phyloP scores from a whole-genome alignment of 2,113 vertebrate genomes.

The Coptodon bakossiorum region DNA sequence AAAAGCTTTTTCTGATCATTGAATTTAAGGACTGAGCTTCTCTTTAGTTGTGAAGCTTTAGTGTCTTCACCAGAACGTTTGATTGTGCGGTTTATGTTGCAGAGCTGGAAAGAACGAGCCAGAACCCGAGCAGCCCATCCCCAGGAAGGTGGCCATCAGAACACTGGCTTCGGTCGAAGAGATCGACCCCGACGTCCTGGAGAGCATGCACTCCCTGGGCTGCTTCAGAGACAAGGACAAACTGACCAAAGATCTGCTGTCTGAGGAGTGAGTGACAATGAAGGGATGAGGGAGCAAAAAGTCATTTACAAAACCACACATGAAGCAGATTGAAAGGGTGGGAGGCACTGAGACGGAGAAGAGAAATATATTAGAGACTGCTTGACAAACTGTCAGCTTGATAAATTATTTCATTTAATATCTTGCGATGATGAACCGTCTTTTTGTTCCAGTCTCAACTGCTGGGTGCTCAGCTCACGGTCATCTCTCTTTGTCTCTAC shows the following conservation, averaged over 20 bases:
- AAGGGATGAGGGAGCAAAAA: not conserved
- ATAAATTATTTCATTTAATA: constrained; percentile 21
- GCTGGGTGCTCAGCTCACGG: not conserved
- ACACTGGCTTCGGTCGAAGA: constrained; percentile 87
- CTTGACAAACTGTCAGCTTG: constrained; percentile 3
- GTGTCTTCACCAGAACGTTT: not conserved
- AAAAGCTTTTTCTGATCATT: not conserved
- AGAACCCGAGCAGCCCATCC: constrained; percentile 92
- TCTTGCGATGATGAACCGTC: not conserved
- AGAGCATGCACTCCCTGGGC: constrained; percentile 98
- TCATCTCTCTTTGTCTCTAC: not conserved
- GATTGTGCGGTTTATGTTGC: not conserved
- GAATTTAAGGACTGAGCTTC: not conserved
- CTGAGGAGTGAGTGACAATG: constrained; percentile 82
- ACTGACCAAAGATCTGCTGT: constrained; percentile 94
- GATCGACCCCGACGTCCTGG: constrained; percentile 95
- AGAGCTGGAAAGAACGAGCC: constrained; percentile 98
- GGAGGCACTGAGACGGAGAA: not conserved
- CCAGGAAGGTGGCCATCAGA: constrained; percentile 93
- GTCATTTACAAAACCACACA: not conserved
- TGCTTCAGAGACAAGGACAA: constrained; percentile 98
- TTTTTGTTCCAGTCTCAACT: not conserved
- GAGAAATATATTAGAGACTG: not conserved
- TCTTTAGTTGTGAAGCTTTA: not conserved
- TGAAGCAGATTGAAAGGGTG: not conserved